Evolutionary conservation across 2,888 invertebrate species (phyloP).

Genomic region (Liodrosophila aerea): DNA sequence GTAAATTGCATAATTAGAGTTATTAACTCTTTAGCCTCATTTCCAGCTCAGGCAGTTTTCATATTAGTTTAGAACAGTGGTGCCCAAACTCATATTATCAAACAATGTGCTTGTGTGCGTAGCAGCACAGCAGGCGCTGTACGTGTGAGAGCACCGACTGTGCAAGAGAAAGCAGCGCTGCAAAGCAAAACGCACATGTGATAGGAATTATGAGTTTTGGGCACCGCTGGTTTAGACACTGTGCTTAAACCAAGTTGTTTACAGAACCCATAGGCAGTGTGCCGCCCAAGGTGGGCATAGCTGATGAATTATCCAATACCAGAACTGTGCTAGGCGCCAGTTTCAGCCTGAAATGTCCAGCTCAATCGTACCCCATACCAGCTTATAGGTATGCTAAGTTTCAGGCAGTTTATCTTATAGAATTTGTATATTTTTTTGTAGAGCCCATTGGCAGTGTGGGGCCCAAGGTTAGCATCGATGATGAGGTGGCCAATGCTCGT

Average conservation of each 20-base stretch:
- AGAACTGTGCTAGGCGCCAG: constrained; percentile 77
- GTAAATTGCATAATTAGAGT: constrained; percentile 40
- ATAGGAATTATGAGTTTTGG: no score
- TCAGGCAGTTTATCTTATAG: constrained; percentile 55
- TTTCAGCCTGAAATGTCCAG: constrained; percentile 87
- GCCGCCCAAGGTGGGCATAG: constrained; percentile 85
- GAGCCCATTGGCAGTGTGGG: constrained; percentile 85
- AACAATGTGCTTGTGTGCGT: no score
- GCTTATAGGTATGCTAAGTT: constrained; percentile 86
- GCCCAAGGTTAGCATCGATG: constrained; percentile 85
- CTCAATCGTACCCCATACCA: constrained; percentile 89
- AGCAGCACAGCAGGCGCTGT: no score
- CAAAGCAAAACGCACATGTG: no score
- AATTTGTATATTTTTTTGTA: no score
- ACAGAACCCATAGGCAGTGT: constrained; percentile 85
- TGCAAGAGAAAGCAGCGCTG: no score
- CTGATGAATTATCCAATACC: constrained; percentile 79
- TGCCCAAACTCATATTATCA: no score
- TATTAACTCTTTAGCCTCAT: constrained; percentile 42
- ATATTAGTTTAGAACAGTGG: constrained; percentile 8
- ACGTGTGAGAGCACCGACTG: no score
- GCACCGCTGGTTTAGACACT: no score
- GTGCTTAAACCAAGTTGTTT: constrained; percentile 25
- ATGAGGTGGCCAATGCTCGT: constrained; percentile 76
- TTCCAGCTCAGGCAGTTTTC: constrained; percentile 47